Percentiles rank a stretch among this genome's conserved stretches.
These are phyloP conservation scores for Stratiolaelaps scimitus DNA, from an alignment of 1,140 invertebrate species.

Conservation along the genomic window DNA sequence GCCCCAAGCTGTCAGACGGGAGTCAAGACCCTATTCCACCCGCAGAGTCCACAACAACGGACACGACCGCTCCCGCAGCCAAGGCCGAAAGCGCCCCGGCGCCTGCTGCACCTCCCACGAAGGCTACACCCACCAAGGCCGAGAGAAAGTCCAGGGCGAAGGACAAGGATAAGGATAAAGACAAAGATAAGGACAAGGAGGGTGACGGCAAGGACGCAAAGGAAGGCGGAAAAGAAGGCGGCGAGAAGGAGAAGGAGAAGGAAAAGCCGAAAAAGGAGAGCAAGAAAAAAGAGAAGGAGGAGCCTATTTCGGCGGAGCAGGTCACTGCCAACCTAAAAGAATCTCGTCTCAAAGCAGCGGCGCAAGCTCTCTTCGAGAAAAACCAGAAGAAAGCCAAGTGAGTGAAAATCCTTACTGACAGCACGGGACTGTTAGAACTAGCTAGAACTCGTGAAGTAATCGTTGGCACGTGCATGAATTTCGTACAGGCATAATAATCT, in stretches of 20 bases:
- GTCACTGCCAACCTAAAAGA: conserved; percentile 26
- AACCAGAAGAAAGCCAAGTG: conserved; percentile 25
- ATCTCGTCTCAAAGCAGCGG: conserved; percentile 18
- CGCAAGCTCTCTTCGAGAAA: conserved; percentile 27
- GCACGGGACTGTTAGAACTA: no score
- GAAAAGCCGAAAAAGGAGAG: conserved; percentile 2
- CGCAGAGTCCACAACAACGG: background rate
- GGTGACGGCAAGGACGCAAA: no score
- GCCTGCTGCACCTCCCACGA: no score
- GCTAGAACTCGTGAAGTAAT: no score
- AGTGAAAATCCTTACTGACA: background rate
- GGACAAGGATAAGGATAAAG: no score
- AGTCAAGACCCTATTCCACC: conserved; percentile 27
- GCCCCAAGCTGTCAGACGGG: conserved; percentile 4
- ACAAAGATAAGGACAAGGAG: no score
- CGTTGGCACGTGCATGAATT: no score
- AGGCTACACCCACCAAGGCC: no score
- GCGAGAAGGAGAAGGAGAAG: conserved; percentile 1
- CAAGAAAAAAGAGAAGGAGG: conserved; percentile 16
- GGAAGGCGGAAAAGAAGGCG: background rate
- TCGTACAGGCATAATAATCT: no score
- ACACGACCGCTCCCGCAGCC: no score
- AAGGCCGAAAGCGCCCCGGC: no score
- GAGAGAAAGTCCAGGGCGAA: no score
- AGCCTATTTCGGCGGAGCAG: conserved; percentile 15